Base-by-base conservation (phyloP, 2,797 vertebrate genomes). In the Vultur gryphus region DNA sequence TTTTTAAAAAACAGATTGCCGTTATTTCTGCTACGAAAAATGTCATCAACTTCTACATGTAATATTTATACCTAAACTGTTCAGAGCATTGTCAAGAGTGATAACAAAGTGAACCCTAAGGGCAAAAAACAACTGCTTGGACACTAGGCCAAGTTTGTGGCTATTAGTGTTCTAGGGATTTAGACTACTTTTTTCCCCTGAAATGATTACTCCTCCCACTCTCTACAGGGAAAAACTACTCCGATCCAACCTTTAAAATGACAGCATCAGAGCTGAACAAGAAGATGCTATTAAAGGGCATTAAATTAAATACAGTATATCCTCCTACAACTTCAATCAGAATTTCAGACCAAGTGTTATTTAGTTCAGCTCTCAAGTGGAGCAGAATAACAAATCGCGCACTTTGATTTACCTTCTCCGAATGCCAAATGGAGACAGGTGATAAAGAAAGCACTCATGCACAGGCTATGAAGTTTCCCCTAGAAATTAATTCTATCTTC, bases 401-500 rank as follows among this genome's bases (percentile, higher is more conserved):
- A 98, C 98, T 98, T 98, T 98, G 98, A 99, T 99, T 99, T 98
- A 98, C 98, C 98, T 98, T 98, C 98, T 98, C 97, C 98, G 98
- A 98, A 98, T 98, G 98, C 98, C 98, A 98, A 98, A 98, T 98
- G 98, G 98, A 98, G 98, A 98, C 98, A 99, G 98, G 98, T 99
- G 99, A 99, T 99, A 99, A 99, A 99, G 98, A 98, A 98, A 97
- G 98, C 98, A 96, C 98, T 98, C 98, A 98, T 98, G 98, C 98
- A 98, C 98, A 98, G 98, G 98, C 98, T 98, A 98, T 98, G 98
- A 98, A 98, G 98, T 98, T 98, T 98, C 98, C 98, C 98, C 98
- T 98, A 98, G 98, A 99, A 99, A 99, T 99, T 99, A 99, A 99
- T 99, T 99, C 99, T 98, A 98, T 99, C 99, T 99, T 99, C 97